Evolutionary conservation across 35 echinoderm and acorn worm species (phyloP), one percentile per base, ranked within the genome.

Genomic region (Antedon bifida): DNA sequence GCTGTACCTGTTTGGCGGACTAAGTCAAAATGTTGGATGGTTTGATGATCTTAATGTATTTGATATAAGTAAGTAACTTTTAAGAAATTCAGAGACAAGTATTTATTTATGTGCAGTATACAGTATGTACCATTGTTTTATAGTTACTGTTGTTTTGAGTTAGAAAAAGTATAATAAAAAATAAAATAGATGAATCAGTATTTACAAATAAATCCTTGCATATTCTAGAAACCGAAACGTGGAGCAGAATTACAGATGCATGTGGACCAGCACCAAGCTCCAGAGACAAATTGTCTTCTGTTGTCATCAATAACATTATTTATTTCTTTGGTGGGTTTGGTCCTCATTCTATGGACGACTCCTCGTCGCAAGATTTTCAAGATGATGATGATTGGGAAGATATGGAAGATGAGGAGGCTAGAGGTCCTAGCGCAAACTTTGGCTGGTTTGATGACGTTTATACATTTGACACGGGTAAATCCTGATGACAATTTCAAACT

Each of bases 361-460:
- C 14, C 30, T 34, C 36, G 1, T 64, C 51, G 9, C 35, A 36
- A 39, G 78, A 38, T 8, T 80, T 35, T 26, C 78, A 80, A 30
- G 78, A 80, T 36, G 78, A 80, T 36, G 78, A 80, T 5, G 78
- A 80, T 0, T 34, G 19, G 1, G 32, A 80, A 34, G 31, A 80
- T 80, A 38, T 36, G 10, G 78, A 36, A 36, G 78, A 80, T 80
- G 19, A 78, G 31, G 19, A 78, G 39, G 23, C 78, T 17, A 39
- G 78, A 38, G 36, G 33, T 35, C n/a, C 78, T 38, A 39, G 78
- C 35, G 78, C 78, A 9, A 38, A 80, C 78, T 80, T 80, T 80
- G 78, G 78, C 34, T 80, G 78, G 78, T 80, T 80, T 80, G 78
- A 80, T 80, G 78, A 80, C 39, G 14, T 80, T 1, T 80, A 80